Percentiles rank a stretch among this genome's conserved stretches.
These are phyloP conservation scores for Lapara coniferarum DNA, from an alignment of 2,888 invertebrate genomes.

Conservation along the genomic window DNA sequence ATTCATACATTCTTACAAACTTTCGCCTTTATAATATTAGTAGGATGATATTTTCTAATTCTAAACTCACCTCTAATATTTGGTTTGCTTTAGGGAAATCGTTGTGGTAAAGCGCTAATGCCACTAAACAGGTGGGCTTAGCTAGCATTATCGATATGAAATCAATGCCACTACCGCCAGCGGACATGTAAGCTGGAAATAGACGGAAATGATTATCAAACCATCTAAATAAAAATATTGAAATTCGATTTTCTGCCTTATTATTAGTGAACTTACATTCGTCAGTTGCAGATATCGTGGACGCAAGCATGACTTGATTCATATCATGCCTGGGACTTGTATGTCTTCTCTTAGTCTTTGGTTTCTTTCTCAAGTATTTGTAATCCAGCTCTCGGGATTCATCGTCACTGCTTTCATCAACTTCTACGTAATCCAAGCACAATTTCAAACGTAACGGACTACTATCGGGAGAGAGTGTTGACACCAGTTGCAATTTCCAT, in stretches of 20 bases:
- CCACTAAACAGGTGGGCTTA: slow-evolving; percentile 89
- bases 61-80: slow-evolving; percentile 88
- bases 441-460: slow-evolving; percentile 71
- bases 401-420: slow-evolving; percentile 76
- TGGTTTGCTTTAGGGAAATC: slow-evolving; percentile 90
- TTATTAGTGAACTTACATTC: slow-evolving; percentile 56
- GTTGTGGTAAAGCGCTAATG: slow-evolving; percentile 88
- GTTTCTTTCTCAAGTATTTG: slow-evolving; percentile 66
- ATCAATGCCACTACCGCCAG: slow-evolving; percentile 67
- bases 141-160: slow-evolving; percentile 89
- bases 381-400: slow-evolving; percentile 67
- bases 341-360: slow-evolving; percentile 64
- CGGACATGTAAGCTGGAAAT: slow-evolving; percentile 58
- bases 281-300: slow-evolving; percentile 66
- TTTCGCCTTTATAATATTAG: too few species aligned
- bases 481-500: slow-evolving; percentile 89
- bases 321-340: slow-evolving; percentile 67
- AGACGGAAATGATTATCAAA: not conserved
- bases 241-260: not conserved
- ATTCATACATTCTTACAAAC: too few species aligned
- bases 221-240: not conserved
- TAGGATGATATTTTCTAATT: slow-evolving; percentile 23
- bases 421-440: slow-evolving; percentile 76
- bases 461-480: slow-evolving; percentile 77
- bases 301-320: slow-evolving; percentile 67